phyloP scores from a whole-genome alignment of 2,797 vertebrate genomes.

The Rhabdomys pumilio region DNA sequence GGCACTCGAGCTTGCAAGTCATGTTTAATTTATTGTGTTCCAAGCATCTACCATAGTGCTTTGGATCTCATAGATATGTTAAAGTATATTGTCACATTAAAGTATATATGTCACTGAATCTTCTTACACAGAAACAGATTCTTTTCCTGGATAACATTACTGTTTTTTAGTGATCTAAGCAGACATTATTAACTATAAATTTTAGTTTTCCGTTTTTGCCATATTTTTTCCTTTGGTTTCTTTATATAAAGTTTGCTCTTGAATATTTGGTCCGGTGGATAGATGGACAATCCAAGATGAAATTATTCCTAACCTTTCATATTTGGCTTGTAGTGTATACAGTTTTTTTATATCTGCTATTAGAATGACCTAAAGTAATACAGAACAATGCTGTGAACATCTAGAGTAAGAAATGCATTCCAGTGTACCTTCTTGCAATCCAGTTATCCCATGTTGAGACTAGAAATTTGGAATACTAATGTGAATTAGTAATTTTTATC shows the following conservation, averaged over 20 bases:
- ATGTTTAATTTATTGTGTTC: conserved; percentile 39
- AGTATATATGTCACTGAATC: conserved; percentile 46
- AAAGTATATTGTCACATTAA: no score
- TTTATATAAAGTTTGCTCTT: conserved; percentile 50
- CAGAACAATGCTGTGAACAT: conserved; percentile 1
- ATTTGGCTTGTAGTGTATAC: conserved; percentile 57
- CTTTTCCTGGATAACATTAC: conserved; percentile 43
- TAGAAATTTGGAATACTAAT: conserved; percentile 33
- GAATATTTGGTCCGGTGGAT: conserved; percentile 27
- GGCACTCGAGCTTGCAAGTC: conserved; percentile 40
- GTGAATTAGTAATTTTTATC: not conserved
- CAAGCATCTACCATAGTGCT: conserved; percentile 27
- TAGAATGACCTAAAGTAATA: conserved; percentile 59
- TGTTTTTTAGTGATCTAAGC: conserved; percentile 29
- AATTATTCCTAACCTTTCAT: conserved; percentile 45
- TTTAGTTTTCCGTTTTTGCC: conserved; percentile 53
- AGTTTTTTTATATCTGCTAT: conserved; percentile 48
- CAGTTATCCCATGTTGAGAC: conserved; percentile 33
- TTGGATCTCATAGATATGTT: conserved; percentile 54
- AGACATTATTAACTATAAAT: conserved; percentile 53
- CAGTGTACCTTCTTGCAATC: not conserved
- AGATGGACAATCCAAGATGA: conserved; percentile 50
- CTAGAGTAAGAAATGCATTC: conserved; percentile 19
- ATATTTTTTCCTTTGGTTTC: conserved; percentile 28
- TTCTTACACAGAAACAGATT: conserved; percentile 59